Evolutionary conservation across 2,888 invertebrate genomes (phyloP).

Genomic region (Ophion ventricosus): DNA sequence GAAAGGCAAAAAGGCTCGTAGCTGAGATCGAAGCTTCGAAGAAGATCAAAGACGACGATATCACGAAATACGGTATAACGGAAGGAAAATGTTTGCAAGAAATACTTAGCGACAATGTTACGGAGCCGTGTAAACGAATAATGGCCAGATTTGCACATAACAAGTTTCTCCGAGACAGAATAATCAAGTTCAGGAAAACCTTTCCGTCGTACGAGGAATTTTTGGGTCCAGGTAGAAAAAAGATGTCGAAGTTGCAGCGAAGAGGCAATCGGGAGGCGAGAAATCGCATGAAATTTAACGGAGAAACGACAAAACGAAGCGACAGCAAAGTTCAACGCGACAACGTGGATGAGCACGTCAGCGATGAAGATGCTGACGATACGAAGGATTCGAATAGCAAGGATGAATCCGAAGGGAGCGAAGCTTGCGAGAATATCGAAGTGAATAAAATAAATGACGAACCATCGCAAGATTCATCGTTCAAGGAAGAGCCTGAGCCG

Average conservation of each 20-base stretch:
- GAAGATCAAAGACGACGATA: conserved; percentile 77
- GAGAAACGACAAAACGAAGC: not conserved
- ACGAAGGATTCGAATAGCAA: conserved; percentile 11
- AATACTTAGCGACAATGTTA: conserved; percentile 69
- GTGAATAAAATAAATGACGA: conserved; percentile 28
- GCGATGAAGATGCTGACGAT: conserved; percentile 30
- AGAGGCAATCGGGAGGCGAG: conserved; percentile 58
- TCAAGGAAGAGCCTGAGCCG: conserved; percentile 8
- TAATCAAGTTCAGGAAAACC: conserved; percentile 75
- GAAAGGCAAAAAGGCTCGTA: conserved; percentile 74
- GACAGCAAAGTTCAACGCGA: conserved; percentile 12
- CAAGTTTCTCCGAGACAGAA: conserved; percentile 70
- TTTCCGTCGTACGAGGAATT: conserved; percentile 75
- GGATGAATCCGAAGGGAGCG: conserved; percentile 6
- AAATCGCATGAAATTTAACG: conserved; percentile 26
- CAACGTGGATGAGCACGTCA: conserved; percentile 10
- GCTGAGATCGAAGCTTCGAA: conserved; percentile 76
- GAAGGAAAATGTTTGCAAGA: conserved; percentile 69
- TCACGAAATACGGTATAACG: conserved; percentile 75
- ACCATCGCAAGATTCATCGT: conserved; percentile 6
- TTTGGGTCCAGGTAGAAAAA: conserved; percentile 70
- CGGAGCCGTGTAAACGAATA: conserved; percentile 68
- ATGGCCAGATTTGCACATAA: conserved; percentile 73
- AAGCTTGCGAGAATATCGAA: conserved; percentile 22
- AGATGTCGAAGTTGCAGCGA: conserved; percentile 63